phyloP scores from a whole-genome alignment of 2,113 vertebrate species.

The Lonchura striata region DNA sequence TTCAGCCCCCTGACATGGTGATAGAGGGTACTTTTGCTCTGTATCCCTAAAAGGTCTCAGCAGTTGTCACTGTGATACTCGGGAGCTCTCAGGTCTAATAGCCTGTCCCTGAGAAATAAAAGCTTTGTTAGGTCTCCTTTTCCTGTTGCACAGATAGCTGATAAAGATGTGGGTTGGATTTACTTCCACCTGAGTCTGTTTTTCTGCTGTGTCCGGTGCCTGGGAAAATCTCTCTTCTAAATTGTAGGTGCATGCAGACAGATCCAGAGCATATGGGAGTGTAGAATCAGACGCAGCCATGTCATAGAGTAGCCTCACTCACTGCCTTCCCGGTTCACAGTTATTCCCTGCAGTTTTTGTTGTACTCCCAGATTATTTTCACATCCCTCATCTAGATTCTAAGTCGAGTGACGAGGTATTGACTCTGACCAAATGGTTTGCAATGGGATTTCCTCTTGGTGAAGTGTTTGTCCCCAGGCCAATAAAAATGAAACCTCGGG shows the following conservation, averaged over 20 bases:
- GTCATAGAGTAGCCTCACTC: background rate
- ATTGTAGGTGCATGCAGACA: background rate
- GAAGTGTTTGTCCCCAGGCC: background rate
- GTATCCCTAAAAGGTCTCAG: background rate
- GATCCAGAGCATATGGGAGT: background rate
- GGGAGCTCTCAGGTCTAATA: background rate
- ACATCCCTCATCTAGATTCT: background rate
- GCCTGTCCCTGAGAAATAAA: background rate
- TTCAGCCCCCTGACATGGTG: background rate
- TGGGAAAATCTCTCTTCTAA: background rate
- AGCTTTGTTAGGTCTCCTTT: background rate
- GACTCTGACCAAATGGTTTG: background rate
- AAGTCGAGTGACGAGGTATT: accelerated
- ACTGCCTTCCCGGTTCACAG: background rate
- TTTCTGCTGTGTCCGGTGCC: background rate
- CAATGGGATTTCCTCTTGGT: background rate
- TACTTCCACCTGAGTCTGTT: background rate
- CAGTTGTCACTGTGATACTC: background rate
- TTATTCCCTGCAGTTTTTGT: background rate
- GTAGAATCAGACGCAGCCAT: accelerated
- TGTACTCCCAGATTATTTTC: background rate
- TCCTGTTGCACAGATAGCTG: background rate
- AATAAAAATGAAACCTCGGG: background rate
- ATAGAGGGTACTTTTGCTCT: background rate
- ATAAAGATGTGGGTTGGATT: background rate